phyloP scores from a whole-genome alignment of 2,888 invertebrate genomes.

The Monopis laevigella region DNA sequence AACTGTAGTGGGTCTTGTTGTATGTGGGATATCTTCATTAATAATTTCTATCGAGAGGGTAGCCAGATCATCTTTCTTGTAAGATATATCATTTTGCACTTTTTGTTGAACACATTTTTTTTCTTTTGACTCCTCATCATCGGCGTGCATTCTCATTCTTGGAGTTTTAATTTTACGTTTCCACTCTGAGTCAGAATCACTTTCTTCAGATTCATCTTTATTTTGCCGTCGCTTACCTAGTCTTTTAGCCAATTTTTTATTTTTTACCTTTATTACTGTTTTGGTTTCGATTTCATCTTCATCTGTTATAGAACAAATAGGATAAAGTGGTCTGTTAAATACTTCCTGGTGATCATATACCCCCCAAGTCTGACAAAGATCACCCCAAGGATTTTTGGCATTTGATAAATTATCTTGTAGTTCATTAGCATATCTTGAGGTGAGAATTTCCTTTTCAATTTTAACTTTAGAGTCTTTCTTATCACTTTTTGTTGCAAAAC shows the following conservation, averaged over 20 bases:
- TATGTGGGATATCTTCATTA: conserved; percentile 32
- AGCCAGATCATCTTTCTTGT: conserved; percentile 31
- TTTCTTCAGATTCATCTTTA: conserved; percentile 43
- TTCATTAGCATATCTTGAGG: not conserved
- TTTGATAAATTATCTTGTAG: conserved; percentile 29
- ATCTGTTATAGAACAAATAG: conserved; percentile 22
- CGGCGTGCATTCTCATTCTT: conserved; percentile 89
- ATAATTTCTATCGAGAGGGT: conserved; percentile 53
- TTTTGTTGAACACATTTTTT: conserved; percentile 29
- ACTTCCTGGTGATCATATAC: conserved; percentile 70
- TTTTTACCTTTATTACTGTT: conserved; percentile 36
- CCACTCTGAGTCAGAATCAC: conserved; percentile 66
- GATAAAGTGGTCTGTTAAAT: conserved; percentile 29
- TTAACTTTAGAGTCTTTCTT: conserved; percentile 63
- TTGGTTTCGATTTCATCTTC: conserved; percentile 31
- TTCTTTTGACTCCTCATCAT: conserved; percentile 78
- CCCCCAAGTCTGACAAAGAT: conserved; percentile 76
- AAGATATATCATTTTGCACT: no score
- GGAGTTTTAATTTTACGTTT: conserved; percentile 71
- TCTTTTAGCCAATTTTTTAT: conserved; percentile 46
- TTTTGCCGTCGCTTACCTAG: conserved; percentile 41
- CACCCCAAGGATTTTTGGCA: conserved; percentile 78
- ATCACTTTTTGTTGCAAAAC: conserved; percentile 81
- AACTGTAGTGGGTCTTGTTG: conserved; percentile 34
- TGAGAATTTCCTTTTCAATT: conserved; percentile 52